phyloP scores from a whole-genome alignment of 1,140 invertebrate species.

The Pygmarrhopalites habei region DNA sequence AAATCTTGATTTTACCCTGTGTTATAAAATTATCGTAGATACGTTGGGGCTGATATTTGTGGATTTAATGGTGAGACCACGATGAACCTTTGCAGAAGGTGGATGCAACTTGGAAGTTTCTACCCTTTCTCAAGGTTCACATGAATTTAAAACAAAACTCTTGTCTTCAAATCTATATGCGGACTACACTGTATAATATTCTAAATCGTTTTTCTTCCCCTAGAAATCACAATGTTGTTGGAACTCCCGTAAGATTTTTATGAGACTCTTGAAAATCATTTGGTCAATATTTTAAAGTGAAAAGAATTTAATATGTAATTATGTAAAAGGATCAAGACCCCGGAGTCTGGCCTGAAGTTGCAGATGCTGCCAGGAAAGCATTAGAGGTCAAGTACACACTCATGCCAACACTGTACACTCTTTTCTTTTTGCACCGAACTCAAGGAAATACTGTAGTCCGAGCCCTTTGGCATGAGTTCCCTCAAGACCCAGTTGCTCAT shows the following conservation, averaged over 20 bases:
- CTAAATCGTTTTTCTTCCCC: no score
- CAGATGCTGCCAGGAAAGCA: constrained; percentile 40
- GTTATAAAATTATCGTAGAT: no score
- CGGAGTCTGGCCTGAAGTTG: constrained; percentile 41
- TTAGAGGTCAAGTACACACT: constrained; percentile 47
- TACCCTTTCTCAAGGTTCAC: constrained; percentile 63
- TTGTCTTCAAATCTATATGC: constrained; percentile 48
- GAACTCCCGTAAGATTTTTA: constrained; percentile 28
- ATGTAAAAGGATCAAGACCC: constrained; percentile 41
- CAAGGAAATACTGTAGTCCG: constrained; percentile 39
- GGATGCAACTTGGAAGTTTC: constrained; percentile 73
- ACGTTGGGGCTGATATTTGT: constrained; percentile 39
- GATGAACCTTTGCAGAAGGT: constrained; percentile 46
- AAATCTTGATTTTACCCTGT: no score
- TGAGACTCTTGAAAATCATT: no score
- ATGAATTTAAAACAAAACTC: constrained; percentile 43
- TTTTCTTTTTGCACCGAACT: constrained; percentile 43
- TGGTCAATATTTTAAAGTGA: no score
- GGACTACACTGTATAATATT: constrained; percentile 75
- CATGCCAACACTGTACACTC: constrained; percentile 50
- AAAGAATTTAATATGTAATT: neutral
- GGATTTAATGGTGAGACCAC: constrained; percentile 36
- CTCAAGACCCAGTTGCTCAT: constrained; percentile 38
- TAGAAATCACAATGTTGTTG: constrained; percentile 66
- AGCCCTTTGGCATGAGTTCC: constrained; percentile 42